These are phyloP conservation scores for Drosophila prostipennis DNA, from an alignment of 2,888 invertebrate genomes.

Conservation along the genomic window DNA sequence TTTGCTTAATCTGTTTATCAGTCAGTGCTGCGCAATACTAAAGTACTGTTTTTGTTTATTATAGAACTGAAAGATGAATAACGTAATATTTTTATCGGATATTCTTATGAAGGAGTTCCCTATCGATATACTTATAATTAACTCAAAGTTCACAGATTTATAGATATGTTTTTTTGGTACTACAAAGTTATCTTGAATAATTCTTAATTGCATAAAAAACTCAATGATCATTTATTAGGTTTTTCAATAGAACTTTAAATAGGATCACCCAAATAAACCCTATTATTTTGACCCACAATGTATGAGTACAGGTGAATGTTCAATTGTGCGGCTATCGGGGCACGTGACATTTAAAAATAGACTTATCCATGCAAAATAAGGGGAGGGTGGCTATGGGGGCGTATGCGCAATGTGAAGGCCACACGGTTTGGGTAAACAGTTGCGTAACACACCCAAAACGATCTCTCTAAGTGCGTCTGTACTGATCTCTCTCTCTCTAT, in stretches of 20 bases:
- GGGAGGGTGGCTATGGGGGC: conserved; percentile 44
- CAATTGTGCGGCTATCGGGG: conserved; percentile 27
- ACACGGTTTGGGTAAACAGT: conserved; percentile 36
- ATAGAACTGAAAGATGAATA: no score
- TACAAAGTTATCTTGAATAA: no score
- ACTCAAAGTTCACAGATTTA: no score
- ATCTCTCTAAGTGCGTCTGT: not conserved
- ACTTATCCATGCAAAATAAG: conserved; percentile 40
- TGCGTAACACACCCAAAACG: conserved; percentile 18
- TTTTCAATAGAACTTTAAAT: no score
- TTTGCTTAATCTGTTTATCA: conserved; percentile 1
- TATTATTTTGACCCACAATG: not conserved
- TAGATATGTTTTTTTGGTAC: no score
- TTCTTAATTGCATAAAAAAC: no score
- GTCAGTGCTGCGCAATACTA: not conserved
- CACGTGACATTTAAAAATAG: conserved; percentile 70
- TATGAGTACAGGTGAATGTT: conserved; percentile 12
- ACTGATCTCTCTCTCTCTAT: conserved; percentile 3
- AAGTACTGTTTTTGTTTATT: no score
- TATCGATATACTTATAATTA: no score
- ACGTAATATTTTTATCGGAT: no score
- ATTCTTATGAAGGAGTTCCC: no score
- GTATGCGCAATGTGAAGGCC: conserved; percentile 67
- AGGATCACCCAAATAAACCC: no score
- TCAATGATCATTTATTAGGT: no score